These are phyloP conservation scores for Chlorodrepanis virens DNA, from an alignment of 2,113 vertebrate genomes.

Conservation along the genomic window DNA sequence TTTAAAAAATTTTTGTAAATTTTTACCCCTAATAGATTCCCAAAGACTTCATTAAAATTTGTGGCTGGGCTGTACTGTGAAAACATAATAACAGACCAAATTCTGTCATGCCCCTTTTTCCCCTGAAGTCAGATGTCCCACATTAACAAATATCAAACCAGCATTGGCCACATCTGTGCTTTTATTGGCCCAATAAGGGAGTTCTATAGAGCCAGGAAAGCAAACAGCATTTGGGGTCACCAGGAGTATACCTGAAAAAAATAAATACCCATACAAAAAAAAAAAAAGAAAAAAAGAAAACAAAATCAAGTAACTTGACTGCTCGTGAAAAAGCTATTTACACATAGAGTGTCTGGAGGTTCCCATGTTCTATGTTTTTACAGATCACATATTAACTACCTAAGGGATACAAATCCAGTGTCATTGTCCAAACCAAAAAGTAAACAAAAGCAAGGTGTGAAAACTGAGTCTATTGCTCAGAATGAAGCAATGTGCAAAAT, in stretches of 20 bases:
- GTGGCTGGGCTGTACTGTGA: not conserved
- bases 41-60: not conserved
- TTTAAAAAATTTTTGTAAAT: not conserved
- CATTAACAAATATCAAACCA: not conserved
- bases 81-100: not conserved
- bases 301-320: not conserved
- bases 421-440: not conserved
- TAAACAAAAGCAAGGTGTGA: not conserved
- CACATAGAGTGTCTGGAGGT: not conserved
- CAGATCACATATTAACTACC: not conserved
- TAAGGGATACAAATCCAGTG: not conserved
- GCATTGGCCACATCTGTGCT: not conserved
- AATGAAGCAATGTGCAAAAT: not conserved
- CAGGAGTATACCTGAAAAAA: not conserved
- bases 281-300: not conserved
- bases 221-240: not conserved
- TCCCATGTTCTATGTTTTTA: not conserved
- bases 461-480: not conserved
- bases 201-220: not conserved
- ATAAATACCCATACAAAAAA: not conserved
- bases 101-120: not conserved
- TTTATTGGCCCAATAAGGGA: not conserved
- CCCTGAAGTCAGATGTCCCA: not conserved
- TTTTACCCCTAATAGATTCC: not conserved
- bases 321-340: not conserved